Evolutionary conservation across 23 tunicate genomes (phyloP), one percentile per base, ranked within the genome.

Genomic region (Ciona savignyi): DNA sequence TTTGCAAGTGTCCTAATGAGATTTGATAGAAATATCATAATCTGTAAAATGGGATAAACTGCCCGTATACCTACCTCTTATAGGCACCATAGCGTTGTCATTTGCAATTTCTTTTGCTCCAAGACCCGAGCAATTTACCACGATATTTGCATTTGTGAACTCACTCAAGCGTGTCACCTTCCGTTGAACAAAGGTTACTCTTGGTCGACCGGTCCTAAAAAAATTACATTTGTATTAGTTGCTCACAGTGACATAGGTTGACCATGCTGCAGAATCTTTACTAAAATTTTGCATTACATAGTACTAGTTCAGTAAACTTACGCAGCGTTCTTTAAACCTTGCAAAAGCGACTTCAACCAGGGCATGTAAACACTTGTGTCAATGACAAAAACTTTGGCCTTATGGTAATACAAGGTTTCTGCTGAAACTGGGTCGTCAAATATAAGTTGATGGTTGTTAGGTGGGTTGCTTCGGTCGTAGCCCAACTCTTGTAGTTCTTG

Each of bases 81-180:
- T 74, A 9, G 93, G 84, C 25, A 70, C 22, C 62, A 86, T 67
- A 42, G 22, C n/a, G 0, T 69, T 28, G 34, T 86, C 93, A 33
- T 34, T 34, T 3, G 63, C 80, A 27, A 86, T 30, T 23, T 74
- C 56, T 62, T 35, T 51, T 30, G 85, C 84, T 3, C 93, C 93
- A 21, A 80, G 35, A 1, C 93, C 93, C 2, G 93, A 86, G 34
- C 93, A 86, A 62, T 86, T 86, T 27, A 86, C 72, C 15, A 86
- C 67, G 67, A 86, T 25, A 70, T 86, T 84, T 72, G 28, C 26
- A 22, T 63, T 22, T 4, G 15, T 25, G 22, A 63, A 23, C 28
- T 63, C 67, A 22, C 28, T 63, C 28, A 63, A 42, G 56, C 56
- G 56, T 42, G 56, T 6, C 56, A 42, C 56, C 56, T 42, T 42